A percentile compares a stretch with the other conserved stretches of the same genome.
phyloP scores from a whole-genome alignment of 2,797 vertebrate species.

The Heterohyrax brucei region DNA sequence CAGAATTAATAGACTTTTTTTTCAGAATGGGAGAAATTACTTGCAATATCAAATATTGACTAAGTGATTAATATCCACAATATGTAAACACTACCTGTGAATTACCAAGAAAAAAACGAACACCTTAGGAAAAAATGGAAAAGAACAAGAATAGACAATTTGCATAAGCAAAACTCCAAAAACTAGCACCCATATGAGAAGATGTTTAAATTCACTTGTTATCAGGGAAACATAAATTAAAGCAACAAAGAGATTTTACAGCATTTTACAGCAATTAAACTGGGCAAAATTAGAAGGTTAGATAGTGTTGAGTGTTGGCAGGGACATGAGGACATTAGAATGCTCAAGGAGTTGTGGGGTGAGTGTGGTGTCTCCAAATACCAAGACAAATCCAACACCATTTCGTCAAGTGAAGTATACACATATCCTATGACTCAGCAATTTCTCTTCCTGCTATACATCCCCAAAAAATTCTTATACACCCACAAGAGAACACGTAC shows the following conservation, averaged over 20 bases:
- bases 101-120: background rate
- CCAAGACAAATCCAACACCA: background rate
- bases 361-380: background rate
- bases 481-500: background rate
- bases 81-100: background rate
- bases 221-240: background rate
- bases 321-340: background rate
- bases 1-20: background rate
- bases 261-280: background rate
- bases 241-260: background rate
- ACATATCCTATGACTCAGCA: constrained; percentile 35
- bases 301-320: background rate
- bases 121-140: background rate
- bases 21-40: background rate
- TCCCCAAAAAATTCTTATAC: background rate
- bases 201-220: background rate
- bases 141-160: background rate
- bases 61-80: background rate
- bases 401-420: background rate
- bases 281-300: background rate
- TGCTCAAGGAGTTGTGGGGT: background rate
- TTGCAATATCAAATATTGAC: background rate
- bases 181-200: rapidly evolving
- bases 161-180: background rate
- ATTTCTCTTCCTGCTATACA: background rate